Conservation (phyloP, 2,113 vertebrate genomes). For the Chiloscyllium plagiosum region DNA sequence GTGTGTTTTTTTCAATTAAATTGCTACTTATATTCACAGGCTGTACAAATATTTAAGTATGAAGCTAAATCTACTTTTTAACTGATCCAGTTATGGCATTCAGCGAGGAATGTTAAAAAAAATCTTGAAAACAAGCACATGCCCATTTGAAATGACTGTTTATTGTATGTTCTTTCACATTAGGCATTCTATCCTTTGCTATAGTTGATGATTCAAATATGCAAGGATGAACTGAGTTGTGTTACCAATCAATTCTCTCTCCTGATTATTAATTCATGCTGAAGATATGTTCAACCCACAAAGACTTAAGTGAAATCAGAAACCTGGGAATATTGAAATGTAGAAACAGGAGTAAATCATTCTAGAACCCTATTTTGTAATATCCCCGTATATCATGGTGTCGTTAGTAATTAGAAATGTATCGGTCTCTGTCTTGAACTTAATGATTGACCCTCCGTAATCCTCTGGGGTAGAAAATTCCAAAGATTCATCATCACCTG, state of each 20-base stretch:
- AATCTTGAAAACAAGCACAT: neutral
- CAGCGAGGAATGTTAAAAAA: neutral
- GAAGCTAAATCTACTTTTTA: neutral
- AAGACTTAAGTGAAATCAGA: neutral
- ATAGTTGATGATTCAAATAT: neutral
- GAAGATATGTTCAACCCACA: neutral
- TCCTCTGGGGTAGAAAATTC: too few species aligned
- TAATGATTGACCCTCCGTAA: too few species aligned
- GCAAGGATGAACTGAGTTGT: neutral
- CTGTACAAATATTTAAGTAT: neutral
- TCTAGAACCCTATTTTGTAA: too few species aligned
- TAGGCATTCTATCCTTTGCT: neutral
- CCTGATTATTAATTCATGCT: neutral
- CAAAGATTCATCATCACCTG: too few species aligned
- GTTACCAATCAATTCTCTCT: neutral
- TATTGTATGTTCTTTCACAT: neutral
- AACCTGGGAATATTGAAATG: neutral
- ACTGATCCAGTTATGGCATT: neutral
- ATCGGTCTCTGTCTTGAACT: too few species aligned
- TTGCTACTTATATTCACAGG: neutral
- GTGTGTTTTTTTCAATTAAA: neutral
- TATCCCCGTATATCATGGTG: too few species aligned
- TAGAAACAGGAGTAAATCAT: too few species aligned
- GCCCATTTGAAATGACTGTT: neutral
- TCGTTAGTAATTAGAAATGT: too few species aligned